phyloP scores from a whole-genome alignment of 2,888 invertebrate species.

The Bhutanitis thaidina region DNA sequence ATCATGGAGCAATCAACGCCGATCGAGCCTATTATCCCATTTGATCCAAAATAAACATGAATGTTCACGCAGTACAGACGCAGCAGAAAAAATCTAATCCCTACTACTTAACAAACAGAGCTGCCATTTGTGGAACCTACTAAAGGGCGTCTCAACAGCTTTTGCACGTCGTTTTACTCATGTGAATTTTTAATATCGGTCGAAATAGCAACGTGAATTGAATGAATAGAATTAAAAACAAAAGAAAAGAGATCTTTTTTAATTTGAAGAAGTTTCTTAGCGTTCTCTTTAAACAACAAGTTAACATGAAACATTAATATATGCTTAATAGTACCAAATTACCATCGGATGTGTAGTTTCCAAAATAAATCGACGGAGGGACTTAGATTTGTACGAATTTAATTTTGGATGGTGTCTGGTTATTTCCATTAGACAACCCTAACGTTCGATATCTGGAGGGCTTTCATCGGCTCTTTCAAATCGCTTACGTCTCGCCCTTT shows the following conservation, averaged over 20 bases:
- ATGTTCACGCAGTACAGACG: constrained; percentile 38
- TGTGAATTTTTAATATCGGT: too few relatives aligned
- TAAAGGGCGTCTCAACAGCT: constrained; percentile 2
- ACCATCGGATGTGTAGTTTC: too few relatives aligned
- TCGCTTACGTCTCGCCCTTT: constrained; percentile 54
- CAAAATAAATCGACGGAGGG: too few relatives aligned
- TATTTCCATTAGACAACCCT: constrained; percentile 65
- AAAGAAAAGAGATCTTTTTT: too few relatives aligned
- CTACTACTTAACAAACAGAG: constrained; percentile 28
- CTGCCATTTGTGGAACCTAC: constrained; percentile 30
- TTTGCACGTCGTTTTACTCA: too few relatives aligned
- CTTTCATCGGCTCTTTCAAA: constrained; percentile 74
- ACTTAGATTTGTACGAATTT: too few relatives aligned
- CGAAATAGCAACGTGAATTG: too few relatives aligned
- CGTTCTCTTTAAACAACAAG: too few relatives aligned
- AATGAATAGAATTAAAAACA: too few relatives aligned
- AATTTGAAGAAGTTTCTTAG: too few relatives aligned
- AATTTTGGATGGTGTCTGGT: not conserved
- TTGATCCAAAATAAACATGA: constrained; percentile 49
- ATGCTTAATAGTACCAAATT: too few relatives aligned
- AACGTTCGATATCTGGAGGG: constrained; percentile 59
- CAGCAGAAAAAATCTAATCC: constrained; percentile 36
- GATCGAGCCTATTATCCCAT: constrained; percentile 44
- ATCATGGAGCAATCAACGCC: constrained; percentile 54
- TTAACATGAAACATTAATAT: too few relatives aligned